Evolutionary conservation across 2,888 invertebrate species (phyloP).

Genomic region (Caenorhabditis japonica): DNA sequence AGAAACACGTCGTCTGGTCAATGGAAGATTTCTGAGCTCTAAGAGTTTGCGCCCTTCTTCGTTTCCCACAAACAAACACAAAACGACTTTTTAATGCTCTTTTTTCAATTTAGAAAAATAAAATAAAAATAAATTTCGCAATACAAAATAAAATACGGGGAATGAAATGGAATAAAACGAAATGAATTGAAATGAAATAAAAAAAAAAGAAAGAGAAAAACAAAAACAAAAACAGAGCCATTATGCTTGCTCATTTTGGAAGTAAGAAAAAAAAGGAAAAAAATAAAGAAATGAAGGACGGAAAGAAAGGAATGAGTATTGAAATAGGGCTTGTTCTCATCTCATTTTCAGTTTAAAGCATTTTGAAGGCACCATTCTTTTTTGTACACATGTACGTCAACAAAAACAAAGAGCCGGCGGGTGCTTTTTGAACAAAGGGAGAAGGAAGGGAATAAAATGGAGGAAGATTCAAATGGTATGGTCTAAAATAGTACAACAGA

Average conservation of each 20-base stretch:
- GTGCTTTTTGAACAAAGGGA: constrained; percentile 19
- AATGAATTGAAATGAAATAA: neutral
- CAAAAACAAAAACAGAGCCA: constrained; percentile 7
- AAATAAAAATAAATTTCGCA: too few relatives aligned
- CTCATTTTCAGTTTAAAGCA: constrained; percentile 27
- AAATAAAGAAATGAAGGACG: too few relatives aligned
- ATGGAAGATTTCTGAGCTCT: constrained; percentile 35
- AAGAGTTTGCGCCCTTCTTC: constrained; percentile 14
- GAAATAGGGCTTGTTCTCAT: neutral
- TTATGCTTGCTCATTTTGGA: too few relatives aligned
- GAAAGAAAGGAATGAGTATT: too few relatives aligned
- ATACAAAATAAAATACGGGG: too few relatives aligned
- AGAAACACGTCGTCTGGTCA: constrained; percentile 36
- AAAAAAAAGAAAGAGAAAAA: neutral
- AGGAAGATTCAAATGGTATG: constrained; percentile 1
- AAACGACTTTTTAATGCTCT: too few relatives aligned
- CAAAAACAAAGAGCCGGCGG: constrained; percentile 36
- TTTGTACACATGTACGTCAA: constrained; percentile 8
- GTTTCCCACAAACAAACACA: too few relatives aligned
- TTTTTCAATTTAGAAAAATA: constrained; percentile 2
- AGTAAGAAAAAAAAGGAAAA: too few relatives aligned
- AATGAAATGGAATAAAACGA: too few relatives aligned
- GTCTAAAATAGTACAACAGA: constrained; percentile 1
- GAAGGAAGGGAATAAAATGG: constrained; percentile 6
- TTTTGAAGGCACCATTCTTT: constrained; percentile 17